These are phyloP conservation scores for Carpatolechia fugitivella DNA, from an alignment of 2,888 invertebrate genomes.

Conservation along the genomic window DNA sequence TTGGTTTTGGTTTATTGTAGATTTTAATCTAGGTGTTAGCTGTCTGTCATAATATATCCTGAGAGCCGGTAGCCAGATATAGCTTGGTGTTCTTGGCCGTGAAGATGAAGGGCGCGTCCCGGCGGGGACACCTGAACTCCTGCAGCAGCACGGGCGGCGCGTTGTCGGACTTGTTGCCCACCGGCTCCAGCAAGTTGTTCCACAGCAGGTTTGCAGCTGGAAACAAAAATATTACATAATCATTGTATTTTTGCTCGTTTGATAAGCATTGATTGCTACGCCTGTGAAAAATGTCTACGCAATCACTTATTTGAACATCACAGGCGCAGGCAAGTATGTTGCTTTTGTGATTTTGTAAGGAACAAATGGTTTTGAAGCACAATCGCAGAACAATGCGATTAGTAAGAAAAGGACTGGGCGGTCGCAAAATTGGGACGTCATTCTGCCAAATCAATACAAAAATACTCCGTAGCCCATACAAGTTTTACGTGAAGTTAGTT, in stretches of 20 bases:
- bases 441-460: no score
- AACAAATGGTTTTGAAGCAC: no score
- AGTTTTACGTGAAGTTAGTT: no score
- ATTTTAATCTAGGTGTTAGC: not conserved
- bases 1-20: no score
- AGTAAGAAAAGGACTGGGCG: no score
- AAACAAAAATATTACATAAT: slow-evolving; percentile 19
- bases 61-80: slow-evolving; percentile 49
- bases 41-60: slow-evolving; percentile 37
- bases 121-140: slow-evolving; percentile 80
- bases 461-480: no score
- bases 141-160: slow-evolving; percentile 79
- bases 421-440: no score
- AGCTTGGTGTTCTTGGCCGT: slow-evolving; percentile 76
- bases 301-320: no score
- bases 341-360: no score
- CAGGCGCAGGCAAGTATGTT: no score
- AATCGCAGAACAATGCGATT: no score
- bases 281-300: not conserved
- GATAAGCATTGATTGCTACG: not conserved
- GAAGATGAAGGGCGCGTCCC: slow-evolving; percentile 81
- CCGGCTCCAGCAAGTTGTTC: slow-evolving; percentile 86
- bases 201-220: slow-evolving; percentile 85
- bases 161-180: slow-evolving; percentile 81
- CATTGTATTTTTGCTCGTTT: no score